Percentiles rank a stretch among this genome's conserved stretches.
Conservation (phyloP, 1,140 invertebrate species). For the Rhizoglyphus robini region DNA sequence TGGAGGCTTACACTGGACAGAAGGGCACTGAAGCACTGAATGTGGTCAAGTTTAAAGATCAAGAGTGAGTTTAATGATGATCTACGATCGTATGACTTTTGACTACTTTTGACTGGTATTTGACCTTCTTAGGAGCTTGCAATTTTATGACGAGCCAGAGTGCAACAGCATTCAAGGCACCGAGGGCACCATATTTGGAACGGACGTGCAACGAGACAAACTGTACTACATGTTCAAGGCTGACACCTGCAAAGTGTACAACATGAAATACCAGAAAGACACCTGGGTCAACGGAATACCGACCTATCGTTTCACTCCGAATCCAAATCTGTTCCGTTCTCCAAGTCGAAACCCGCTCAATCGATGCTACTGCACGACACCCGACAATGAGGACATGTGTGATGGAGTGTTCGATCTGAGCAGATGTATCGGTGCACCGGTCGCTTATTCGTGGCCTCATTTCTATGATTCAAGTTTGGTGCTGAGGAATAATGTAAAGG, state of each 20-base stretch:
- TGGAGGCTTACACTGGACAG: slow-evolving; percentile 23
- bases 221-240: slow-evolving; percentile 44
- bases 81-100: background rate
- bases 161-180: slow-evolving; percentile 65
- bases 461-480: slow-evolving; percentile 57
- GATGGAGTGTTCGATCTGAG: slow-evolving; percentile 50
- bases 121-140: slow-evolving; percentile 18
- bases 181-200: slow-evolving; percentile 59
- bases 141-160: slow-evolving; percentile 35
- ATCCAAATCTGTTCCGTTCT: slow-evolving; percentile 56
- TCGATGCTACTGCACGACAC: slow-evolving; percentile 54
- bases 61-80: too few relatives aligned
- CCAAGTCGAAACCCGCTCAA: slow-evolving; percentile 47
- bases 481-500: slow-evolving; percentile 41
- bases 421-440: slow-evolving; percentile 48
- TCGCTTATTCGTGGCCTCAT: slow-evolving; percentile 61
- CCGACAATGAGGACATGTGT: slow-evolving; percentile 31
- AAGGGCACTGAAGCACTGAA: background rate
- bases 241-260: slow-evolving; percentile 41
- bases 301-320: slow-evolving; percentile 48
- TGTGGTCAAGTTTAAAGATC: background rate
- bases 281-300: slow-evolving; percentile 49
- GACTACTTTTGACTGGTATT: background rate
- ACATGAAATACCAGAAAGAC: slow-evolving; percentile 44
- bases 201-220: slow-evolving; percentile 53